Conservation (phyloP, 2,113 vertebrate genomes). For the Anser brachyrhynchus region DNA sequence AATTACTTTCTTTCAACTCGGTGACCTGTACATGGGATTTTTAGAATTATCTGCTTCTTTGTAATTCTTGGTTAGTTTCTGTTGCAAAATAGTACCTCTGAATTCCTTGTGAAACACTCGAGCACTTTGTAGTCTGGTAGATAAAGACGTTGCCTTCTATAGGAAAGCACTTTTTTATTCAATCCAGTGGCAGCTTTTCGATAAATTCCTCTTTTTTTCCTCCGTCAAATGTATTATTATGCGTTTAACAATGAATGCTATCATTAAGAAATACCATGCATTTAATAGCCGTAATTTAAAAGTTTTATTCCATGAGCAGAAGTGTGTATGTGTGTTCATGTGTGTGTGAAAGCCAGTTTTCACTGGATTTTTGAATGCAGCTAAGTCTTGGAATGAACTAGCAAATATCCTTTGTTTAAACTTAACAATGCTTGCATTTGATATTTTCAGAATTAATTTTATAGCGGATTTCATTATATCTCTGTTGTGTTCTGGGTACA, state of each 20-base stretch:
- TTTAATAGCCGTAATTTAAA: conserved; percentile 51
- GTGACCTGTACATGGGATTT: conserved; percentile 10
- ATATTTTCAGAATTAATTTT: conserved; percentile 59
- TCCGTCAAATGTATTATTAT: conserved; percentile 33
- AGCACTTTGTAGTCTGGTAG: neutral
- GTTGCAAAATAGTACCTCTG: conserved; percentile 9
- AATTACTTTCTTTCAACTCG: conserved; percentile 40
- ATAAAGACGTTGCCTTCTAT: conserved; percentile 8
- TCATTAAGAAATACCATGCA: conserved; percentile 36
- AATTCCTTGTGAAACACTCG: conserved; percentile 21
- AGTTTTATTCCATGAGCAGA: neutral
- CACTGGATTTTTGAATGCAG: conserved; percentile 8
- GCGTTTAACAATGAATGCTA: conserved; percentile 28
- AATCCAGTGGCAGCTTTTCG: conserved; percentile 14
- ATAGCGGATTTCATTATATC: conserved; percentile 19
- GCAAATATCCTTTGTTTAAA: conserved; percentile 48
- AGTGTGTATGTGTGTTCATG: neutral
- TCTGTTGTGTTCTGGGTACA: conserved; percentile 9
- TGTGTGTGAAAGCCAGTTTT: conserved; percentile 30
- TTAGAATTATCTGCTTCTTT: conserved; percentile 21
- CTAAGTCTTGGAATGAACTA: neutral
- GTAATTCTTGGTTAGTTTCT: conserved; percentile 34
- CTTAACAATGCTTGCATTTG: conserved; percentile 35
- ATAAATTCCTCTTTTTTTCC: neutral
- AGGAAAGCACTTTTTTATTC: conserved; percentile 38